Conservation (phyloP, 1,140 invertebrate genomes). For the Manduca sexta region DNA sequence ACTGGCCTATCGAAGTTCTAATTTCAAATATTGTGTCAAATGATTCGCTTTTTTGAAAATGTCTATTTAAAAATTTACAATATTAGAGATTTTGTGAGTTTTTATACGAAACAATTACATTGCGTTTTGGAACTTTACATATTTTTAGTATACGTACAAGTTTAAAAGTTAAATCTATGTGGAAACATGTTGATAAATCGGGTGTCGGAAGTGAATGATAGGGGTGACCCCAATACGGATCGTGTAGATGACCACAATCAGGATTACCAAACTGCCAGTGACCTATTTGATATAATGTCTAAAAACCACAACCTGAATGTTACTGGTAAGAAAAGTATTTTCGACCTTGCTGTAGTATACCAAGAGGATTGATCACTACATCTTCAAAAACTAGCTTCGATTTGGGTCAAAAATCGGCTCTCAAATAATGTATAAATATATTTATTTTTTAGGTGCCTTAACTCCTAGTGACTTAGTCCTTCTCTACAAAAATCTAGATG, state of each 20-base stretch:
- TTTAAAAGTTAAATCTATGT: constrained; percentile 32
- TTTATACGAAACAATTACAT: constrained; percentile 30
- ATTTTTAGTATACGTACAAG: constrained; percentile 15
- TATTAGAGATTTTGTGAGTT: constrained; percentile 33
- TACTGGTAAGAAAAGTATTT: constrained; percentile 19
- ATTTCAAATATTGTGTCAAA: constrained; percentile 25
- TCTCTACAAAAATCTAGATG: constrained; percentile 56
- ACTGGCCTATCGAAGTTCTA: constrained; percentile 10
- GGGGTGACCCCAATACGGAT: constrained; percentile 2
- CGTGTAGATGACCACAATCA: constrained; percentile 8
- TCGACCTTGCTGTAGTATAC: neutral
- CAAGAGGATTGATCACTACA: neutral
- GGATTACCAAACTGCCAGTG: constrained; percentile 38
- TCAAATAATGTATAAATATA: neutral
- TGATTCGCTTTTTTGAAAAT: constrained; percentile 31
- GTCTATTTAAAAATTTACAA: constrained; percentile 46
- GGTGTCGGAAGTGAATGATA: constrained; percentile 22
- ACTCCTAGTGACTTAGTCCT: constrained; percentile 44
- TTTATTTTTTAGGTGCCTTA: constrained; percentile 25
- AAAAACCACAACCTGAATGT: constrained; percentile 22
- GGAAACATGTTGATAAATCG: constrained; percentile 43
- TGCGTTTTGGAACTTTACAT: constrained; percentile 14
- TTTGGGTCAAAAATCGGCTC: neutral
- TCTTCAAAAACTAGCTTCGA: neutral
- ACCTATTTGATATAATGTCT: constrained; percentile 43